A percentile compares a stretch with the other conserved stretches of the same genome.
Evolutionary conservation across 2,888 invertebrate species (phyloP).

Genomic region (Polymixis flavicincta): DNA sequence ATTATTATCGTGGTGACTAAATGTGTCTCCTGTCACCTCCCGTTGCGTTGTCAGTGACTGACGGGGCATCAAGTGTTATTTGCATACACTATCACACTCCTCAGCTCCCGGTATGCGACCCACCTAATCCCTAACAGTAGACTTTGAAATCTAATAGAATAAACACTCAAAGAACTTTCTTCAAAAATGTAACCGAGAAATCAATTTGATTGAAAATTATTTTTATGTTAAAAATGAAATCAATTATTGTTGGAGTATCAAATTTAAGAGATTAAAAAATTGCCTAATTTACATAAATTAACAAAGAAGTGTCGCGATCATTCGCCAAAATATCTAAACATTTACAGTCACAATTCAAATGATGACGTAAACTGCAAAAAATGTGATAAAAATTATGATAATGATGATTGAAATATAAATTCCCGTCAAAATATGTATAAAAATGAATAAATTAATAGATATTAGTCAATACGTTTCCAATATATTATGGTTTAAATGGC

Average conservation of each 20-base stretch:
- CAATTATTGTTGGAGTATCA: not conserved
- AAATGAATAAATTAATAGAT: conserved; percentile 56
- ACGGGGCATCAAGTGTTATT: conserved; percentile 84
- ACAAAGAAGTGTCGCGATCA: conserved; percentile 20
- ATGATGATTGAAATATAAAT: conserved; percentile 58
- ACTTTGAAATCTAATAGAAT: conserved; percentile 77
- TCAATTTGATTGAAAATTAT: not conserved
- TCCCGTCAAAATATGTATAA: conserved; percentile 44
- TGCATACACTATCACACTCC: conserved; percentile 81
- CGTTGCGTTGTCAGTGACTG: conserved; percentile 66
- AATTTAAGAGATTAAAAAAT: not conserved
- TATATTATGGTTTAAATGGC: conserved; percentile 47
- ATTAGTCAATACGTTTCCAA: conserved; percentile 43
- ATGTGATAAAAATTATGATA: conserved; percentile 52
- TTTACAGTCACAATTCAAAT: conserved; percentile 27
- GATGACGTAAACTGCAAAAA: conserved; percentile 38
- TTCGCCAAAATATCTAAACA: conserved; percentile 34
- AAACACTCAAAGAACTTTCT: not conserved
- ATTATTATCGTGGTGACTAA: conserved; percentile 57
- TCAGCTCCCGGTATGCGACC: conserved; percentile 84
- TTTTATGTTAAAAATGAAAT: not conserved
- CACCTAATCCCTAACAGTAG: conserved; percentile 80
- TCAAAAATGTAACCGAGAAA: not conserved
- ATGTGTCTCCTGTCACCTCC: conserved; percentile 63
- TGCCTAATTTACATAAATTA: conserved; percentile 31